phyloP scores from a whole-genome alignment of 2,113 vertebrate species.

The Dipodomys merriami region DNA sequence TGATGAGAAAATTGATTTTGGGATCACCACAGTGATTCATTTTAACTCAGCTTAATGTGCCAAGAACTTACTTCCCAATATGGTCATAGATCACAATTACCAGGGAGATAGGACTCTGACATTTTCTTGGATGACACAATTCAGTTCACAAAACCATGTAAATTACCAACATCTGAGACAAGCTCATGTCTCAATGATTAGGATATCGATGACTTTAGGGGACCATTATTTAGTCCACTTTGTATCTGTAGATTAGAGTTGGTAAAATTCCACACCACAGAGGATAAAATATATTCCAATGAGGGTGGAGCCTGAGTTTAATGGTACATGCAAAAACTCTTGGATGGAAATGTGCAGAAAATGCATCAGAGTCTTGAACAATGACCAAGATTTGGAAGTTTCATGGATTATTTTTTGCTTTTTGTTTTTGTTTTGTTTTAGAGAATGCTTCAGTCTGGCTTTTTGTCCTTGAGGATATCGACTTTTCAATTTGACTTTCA shows the following conservation, averaged over 20 bases:
- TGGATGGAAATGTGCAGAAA: not conserved
- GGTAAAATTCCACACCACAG: not conserved
- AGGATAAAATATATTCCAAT: not conserved
- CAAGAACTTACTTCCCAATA: not conserved
- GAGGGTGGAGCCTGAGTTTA: not conserved
- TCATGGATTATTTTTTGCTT: not conserved
- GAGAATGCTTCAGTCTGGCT: not conserved
- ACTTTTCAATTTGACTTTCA: slow-evolving; percentile 34
- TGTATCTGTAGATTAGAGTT: not conserved
- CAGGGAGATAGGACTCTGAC: not conserved
- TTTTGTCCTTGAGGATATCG: slow-evolving; percentile 28
- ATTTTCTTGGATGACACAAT: not conserved
- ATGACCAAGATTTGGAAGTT: slow-evolving; percentile 23
- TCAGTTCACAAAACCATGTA: not conserved
- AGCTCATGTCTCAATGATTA: not conserved
- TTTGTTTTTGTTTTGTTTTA: not conserved
- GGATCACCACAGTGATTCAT: not conserved
- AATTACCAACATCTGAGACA: not conserved
- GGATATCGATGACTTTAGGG: not conserved
- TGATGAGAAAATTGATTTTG: not conserved
- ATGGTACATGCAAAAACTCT: not conserved
- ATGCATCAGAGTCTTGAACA: not conserved
- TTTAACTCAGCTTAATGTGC: not conserved
- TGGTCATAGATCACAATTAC: not conserved
- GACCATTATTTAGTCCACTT: not conserved